Evolutionary conservation across 1,140 invertebrate species (phyloP), one percentile per base, ranked within the genome.

Genomic region (Drosophila seguyi): DNA sequence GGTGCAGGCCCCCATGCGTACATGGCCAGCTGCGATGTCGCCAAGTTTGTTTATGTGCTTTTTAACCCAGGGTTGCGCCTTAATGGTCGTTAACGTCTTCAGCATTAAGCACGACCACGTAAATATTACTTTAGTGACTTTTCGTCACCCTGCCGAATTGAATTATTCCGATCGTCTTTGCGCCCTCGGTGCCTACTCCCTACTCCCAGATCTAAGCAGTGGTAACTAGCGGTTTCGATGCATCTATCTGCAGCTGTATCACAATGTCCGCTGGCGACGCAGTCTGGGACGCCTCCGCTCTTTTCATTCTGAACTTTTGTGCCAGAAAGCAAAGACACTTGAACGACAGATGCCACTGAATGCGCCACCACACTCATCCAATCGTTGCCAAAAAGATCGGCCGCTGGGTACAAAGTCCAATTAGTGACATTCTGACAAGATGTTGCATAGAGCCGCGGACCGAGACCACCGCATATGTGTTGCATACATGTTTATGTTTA

Each of bases 361-460:
- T 55, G 52, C 48, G 44, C 57, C 73, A 56, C 55, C 60, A 78
- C 50, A 57, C 48, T 44, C 57, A 67, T 58, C 65, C 45, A 45
- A 82, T 48, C 63, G 75, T 69, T 87, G 83, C 82, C 83, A 86
- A 86, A 73, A 75, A 75, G 63, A 38, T 71, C 59, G 41, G 75
- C 44, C 72, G 75, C 67, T 67, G 53, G 60, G 79, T 79, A 45
- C 82, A 79, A 86, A 86, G 83, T 87, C 79, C 83, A 87, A 58
- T 86, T 75, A 79, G 79, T 87, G 82, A 87, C 83, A 87, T 82
- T 86, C 68, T 79, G 79, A 75, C 78, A 81, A 81, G 75, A 75
- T 86, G 77, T 68, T 86, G 78, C 62, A 67, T 50, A 63, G 36
- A 76, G 65, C 20, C 75, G 47, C 47, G 29, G 57, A 25, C 60